Evolutionary conservation across 1,140 invertebrate genomes (phyloP).

Genomic region (Nephila pilipes): DNA sequence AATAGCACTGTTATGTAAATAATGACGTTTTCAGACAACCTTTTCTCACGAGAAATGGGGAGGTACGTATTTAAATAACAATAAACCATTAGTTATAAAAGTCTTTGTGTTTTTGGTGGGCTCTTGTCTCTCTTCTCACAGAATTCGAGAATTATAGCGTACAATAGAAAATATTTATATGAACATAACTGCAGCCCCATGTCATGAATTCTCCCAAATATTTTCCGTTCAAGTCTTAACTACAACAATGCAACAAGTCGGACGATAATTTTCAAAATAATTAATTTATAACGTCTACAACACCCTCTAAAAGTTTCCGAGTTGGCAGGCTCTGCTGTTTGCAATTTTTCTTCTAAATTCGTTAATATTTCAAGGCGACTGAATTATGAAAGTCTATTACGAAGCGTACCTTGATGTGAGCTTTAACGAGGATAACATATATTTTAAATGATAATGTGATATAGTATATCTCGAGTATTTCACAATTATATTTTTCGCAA

Average conservation of each 20-base stretch:
- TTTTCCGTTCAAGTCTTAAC: not conserved
- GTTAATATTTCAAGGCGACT: not conserved
- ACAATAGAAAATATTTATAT: conserved; percentile 66
- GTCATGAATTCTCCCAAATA: conserved; percentile 33
- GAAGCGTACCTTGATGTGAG: not conserved
- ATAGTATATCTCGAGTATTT: too few relatives aligned
- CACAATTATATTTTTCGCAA: too few relatives aligned
- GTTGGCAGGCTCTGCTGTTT: not conserved
- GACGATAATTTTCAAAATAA: conserved; percentile 51
- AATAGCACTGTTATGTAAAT: conserved; percentile 69
- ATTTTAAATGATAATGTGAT: not conserved
- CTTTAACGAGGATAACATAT: not conserved
- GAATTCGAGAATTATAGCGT: not conserved
- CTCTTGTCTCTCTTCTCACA: not conserved
- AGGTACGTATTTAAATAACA: conserved; percentile 72
- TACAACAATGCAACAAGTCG: conserved; percentile 56
- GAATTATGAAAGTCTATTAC: not conserved
- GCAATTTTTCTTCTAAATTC: not conserved
- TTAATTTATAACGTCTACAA: conserved; percentile 54
- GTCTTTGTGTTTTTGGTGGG: conserved; percentile 45
- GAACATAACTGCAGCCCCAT: not conserved
- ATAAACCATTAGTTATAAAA: conserved; percentile 67
- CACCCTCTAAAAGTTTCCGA: not conserved
- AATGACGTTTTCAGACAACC: conserved; percentile 44
- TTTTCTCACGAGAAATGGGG: conserved; percentile 18